Base-by-base conservation (phyloP, 1,140 invertebrate genomes). In the Holcopasites calliopsidis region DNA sequence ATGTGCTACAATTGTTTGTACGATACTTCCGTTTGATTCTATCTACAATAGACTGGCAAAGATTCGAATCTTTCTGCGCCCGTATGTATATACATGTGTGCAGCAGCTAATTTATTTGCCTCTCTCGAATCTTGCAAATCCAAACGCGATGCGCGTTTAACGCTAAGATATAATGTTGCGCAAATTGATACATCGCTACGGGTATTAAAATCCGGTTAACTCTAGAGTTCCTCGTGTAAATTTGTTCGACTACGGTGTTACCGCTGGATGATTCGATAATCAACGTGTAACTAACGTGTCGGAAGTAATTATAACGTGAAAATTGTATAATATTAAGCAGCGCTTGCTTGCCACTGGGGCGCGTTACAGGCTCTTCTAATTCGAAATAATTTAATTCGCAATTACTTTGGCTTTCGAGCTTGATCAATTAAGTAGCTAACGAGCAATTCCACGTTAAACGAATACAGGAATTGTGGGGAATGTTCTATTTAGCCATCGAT, bases 11-110 rank as follows among this genome's bases (percentile, higher is more conserved):
- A 71, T 65, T 73, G 49, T 55, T 73, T 73, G 28, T 23, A 55
- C 28, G 60, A 44, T 73, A 64, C 44, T 73, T 73, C 61, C 61
- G 61, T 65, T 73, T 33, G 60, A 73, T 73, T 55, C 2, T 73
- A 65, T 65, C 50, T 65, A n/a, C 38, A 40, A 73, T 54, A 55
- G 38, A 10, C 26, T 40, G 31, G 28, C 61, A 16, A 44, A 65
- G 61, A 73, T 73, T 52, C 10, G 49, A 28, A 73, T 73, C 61
- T 73, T 54, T 5, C 38, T 38, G 58, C 31, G 23, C 18, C 62
- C 23, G 44, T 71, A 38, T 26, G 23, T n/a, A n/a, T n/a, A n/a
- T n/a, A n/a, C n/a, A n/a, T n/a, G 44, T 47, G 11, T 47, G 6
- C 0, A 2, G 28, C 13, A 18, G 31, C 26, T 35, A 23, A 65